These are phyloP conservation scores for Tethya wilhelma DNA, from an alignment of 37 sponge, comb jelly and placozoan species.

Conservation along the genomic window DNA sequence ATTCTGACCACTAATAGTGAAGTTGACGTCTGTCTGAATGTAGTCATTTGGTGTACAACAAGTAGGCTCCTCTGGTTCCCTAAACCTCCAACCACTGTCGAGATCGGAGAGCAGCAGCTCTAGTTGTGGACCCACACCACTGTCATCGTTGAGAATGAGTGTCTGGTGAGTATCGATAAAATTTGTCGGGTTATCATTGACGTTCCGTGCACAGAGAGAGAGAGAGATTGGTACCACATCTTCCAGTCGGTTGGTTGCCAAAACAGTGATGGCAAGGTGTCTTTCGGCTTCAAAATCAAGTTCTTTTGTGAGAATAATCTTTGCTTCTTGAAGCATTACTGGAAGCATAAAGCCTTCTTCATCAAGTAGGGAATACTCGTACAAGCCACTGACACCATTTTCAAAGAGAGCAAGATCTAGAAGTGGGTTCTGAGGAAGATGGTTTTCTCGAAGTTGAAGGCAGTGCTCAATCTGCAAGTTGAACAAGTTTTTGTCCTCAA, in stretches of 20 bases:
- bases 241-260: conserved; percentile 39
- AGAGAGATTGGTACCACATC: conserved; percentile 1
- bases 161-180: conserved; percentile 19
- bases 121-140: conserved; percentile 17
- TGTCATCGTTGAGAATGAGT: conserved; percentile 23
- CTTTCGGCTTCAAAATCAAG: conserved; percentile 56
- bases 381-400: conserved; percentile 8
- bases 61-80: background rate
- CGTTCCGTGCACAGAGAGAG: conserved; percentile 56
- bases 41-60: background rate
- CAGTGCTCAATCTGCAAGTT: conserved; percentile 22
- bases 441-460: conserved; percentile 40
- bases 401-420: conserved; percentile 30
- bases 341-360: background rate
- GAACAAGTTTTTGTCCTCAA: conserved; percentile 13
- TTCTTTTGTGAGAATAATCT: background rate
- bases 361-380: conserved; percentile 26
- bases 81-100: conserved; percentile 8
- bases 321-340: background rate
- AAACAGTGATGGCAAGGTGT: background rate
- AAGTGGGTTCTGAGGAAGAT: conserved; percentile 22
- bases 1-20: conserved; percentile 12
- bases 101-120: conserved; percentile 16
- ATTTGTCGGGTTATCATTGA: conserved; percentile 71
- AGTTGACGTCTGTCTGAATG: background rate